phyloP scores from a whole-genome alignment of 2,113 vertebrate genomes.

The Oxyruncus cristatus region DNA sequence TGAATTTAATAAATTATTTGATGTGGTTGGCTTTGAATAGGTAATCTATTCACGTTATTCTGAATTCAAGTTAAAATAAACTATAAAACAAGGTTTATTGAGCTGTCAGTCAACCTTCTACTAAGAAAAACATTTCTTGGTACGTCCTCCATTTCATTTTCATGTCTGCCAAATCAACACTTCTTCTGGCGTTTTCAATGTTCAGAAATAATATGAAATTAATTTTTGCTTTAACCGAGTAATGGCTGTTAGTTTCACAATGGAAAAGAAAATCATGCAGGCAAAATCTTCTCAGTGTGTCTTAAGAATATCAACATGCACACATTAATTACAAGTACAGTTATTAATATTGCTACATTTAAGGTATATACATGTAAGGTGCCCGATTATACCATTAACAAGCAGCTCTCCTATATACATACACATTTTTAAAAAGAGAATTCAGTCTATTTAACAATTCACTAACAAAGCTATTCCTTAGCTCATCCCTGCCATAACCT shows the following conservation, averaged over 20 bases:
- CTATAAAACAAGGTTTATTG: neutral
- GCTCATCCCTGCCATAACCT: conserved; percentile 84
- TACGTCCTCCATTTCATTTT: neutral
- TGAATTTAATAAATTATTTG: neutral
- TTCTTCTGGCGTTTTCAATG: neutral
- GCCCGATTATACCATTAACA: neutral
- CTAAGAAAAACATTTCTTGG: neutral
- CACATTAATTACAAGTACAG: neutral
- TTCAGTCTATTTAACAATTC: conserved; percentile 73
- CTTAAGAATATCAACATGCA: neutral
- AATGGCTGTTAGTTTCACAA: neutral
- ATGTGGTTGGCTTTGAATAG: neutral
- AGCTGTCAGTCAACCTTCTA: neutral
- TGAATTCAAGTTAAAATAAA: neutral
- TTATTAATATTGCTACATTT: neutral
- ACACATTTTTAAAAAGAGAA: conserved; percentile 48
- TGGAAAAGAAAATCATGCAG: neutral
- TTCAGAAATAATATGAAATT: neutral
- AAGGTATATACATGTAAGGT: neutral
- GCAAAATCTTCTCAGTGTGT: neutral
- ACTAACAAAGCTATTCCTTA: conserved; percentile 81
- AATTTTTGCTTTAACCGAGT: neutral
- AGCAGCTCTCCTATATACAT: conserved; percentile 44
- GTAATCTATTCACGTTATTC: neutral
- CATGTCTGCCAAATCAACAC: neutral